Base-by-base conservation (phyloP, 2,888 invertebrate genomes). In the Trichacis sp. region DNA sequence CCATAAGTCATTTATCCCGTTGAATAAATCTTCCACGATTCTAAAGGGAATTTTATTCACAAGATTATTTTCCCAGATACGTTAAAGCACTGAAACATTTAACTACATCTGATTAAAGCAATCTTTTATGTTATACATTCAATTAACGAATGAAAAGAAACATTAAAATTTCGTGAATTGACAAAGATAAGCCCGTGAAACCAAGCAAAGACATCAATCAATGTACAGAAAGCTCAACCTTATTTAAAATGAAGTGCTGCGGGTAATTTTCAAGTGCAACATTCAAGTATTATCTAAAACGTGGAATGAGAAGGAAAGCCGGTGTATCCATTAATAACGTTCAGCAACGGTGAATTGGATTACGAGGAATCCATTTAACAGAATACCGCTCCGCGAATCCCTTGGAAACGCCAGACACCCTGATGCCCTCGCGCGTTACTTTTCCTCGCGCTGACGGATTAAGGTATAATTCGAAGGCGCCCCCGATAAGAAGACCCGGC, bases 261-360 rank as follows among this genome's bases (percentile, higher is more conserved):
- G n/a, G 54, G 38, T 40, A 61, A 66, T 61, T 66, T 61, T 61
- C 50, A 64, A 62, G 71, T 59, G 69, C 72, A 76, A 76, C 74
- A 74, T 75, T 78, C 73, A 73, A 75, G 71, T 68, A 78, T 78
- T 76, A 77, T 73, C 74, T 70, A 64, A 55, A 64, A 63, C 11
- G 11, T 60, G 64, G 64, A 76, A 66, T 60, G 64, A 59, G 60
- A 63, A 61, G 48, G 57, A 57, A 42, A 67, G 64, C 58, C 53
- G 69, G 55, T 77, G 68, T 72, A 72, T 68, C 73, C 77, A 75
- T 79, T 78, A 76, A 79, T 79, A 76, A 75, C 72, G 62, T 69
- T 69, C 74, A 73, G 68, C 70, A 70, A 57, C 62, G 55, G 60
- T 66, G 75, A 79, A 79, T 79, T 76, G 75, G 77, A 79, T 80